phyloP scores from a whole-genome alignment of 2,797 vertebrate species.

The Acridotheres tristis region DNA sequence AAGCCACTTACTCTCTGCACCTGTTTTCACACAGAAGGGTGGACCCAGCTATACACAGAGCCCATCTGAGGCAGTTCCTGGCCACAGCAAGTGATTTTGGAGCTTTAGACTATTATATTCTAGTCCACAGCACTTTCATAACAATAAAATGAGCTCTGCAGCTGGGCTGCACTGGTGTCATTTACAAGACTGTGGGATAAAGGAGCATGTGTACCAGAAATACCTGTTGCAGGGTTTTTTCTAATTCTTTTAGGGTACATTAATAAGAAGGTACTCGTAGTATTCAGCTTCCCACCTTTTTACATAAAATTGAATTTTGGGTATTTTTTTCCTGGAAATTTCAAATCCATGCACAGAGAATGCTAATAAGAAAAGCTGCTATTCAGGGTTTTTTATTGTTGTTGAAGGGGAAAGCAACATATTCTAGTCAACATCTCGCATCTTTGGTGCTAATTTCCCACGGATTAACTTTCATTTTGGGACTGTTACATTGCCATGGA shows the following conservation, averaged over 20 bases:
- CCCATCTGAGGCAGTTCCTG: neutral
- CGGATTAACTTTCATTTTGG: neutral
- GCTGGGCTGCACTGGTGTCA: neutral
- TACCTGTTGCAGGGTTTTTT: neutral
- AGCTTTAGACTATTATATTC: neutral
- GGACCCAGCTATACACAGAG: neutral
- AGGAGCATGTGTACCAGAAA: neutral
- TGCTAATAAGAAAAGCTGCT: neutral
- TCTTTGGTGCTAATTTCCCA: neutral
- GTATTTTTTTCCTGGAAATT: neutral
- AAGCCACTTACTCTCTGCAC: neutral
- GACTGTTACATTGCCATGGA: neutral
- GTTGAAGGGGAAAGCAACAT: neutral
- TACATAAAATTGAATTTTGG: neutral
- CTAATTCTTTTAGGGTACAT: neutral
- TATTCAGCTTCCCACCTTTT: neutral
- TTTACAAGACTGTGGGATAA: neutral
- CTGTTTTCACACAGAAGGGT: neutral
- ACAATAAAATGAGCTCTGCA: neutral
- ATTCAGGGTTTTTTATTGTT: accelerated
- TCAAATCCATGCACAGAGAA: neutral
- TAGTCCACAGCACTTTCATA: neutral
- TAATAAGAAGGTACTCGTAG: neutral
- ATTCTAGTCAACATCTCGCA: neutral
- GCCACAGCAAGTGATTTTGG: neutral